A percentile compares a stretch with the other conserved stretches of the same genome.
Conservation (phyloP, 2,888 invertebrate genomes). For the Apoda limacodes region DNA sequence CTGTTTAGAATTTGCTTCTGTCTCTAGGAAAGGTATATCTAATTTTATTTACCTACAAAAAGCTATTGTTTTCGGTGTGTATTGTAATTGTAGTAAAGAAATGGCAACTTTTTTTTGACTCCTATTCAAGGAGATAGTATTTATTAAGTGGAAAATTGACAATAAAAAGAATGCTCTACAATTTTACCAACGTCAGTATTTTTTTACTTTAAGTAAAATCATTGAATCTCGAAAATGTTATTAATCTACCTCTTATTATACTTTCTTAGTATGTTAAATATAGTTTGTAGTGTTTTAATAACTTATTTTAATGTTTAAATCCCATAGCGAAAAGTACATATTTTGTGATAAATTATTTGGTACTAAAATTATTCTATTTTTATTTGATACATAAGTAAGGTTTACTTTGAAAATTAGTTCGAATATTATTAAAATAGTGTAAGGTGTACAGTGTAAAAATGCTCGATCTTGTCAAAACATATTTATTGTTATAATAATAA, state of each 20-base stretch:
- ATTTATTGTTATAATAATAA: slow-evolving; percentile 64
- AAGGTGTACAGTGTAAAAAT: slow-evolving; percentile 51
- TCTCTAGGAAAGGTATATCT: too few relatives aligned
- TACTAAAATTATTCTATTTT: slow-evolving; percentile 14
- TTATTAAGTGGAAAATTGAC: too few relatives aligned
- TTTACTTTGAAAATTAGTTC: too few relatives aligned
- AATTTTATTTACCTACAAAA: too few relatives aligned
- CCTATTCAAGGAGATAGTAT: too few relatives aligned
- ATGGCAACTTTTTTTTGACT: too few relatives aligned
- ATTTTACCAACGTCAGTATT: slow-evolving; percentile 64
- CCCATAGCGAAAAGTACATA: slow-evolving; percentile 23
- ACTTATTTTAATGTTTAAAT: slow-evolving; percentile 49
- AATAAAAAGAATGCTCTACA: too few relatives aligned
- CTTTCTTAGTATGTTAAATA: slow-evolving; percentile 51
- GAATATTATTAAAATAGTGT: too few relatives aligned
- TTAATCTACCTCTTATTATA: slow-evolving; percentile 65
- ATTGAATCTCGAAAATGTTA: slow-evolving; percentile 58
- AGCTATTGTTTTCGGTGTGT: too few relatives aligned
- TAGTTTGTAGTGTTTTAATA: slow-evolving; percentile 35
- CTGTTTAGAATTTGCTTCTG: too few relatives aligned
- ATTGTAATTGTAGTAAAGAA: too few relatives aligned
- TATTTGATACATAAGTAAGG: slow-evolving; percentile 5
- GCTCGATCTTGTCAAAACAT: slow-evolving; percentile 66
- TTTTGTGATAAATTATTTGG: slow-evolving; percentile 20
- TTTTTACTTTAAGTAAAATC: slow-evolving; percentile 45